A percentile compares a stretch with the other conserved stretches of the same genome.
Evolutionary conservation across 2,113 vertebrate genomes (phyloP).

Genomic region (Spea multiplicata): DNA sequence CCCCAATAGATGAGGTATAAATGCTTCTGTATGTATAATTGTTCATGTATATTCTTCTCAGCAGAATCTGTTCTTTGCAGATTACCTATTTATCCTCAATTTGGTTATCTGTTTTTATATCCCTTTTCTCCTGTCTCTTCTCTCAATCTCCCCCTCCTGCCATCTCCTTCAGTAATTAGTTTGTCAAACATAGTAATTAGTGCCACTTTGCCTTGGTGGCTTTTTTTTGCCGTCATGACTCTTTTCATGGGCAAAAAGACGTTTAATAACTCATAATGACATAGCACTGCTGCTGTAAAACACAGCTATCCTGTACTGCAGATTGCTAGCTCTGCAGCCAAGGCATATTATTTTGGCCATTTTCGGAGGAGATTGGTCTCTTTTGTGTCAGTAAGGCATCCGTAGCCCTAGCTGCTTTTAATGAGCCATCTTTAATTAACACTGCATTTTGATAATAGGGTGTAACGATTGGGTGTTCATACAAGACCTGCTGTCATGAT

Average conservation of each 20-base stretch:
- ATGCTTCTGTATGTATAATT: no score
- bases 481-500: no score
- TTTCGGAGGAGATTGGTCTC: background rate
- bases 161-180: conserved; percentile 43
- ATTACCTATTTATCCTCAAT: background rate
- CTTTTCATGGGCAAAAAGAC: conserved; percentile 46
- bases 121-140: background rate
- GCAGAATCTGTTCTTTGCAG: no score
- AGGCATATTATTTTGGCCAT: background rate
- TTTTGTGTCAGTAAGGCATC: background rate
- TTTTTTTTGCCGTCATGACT: conserved; percentile 38
- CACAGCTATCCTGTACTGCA: background rate
- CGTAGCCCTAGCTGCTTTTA: no score
- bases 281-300: conserved; percentile 12
- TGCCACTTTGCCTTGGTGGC: conserved; percentile 24
- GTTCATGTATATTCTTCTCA: no score
- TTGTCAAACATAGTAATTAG: conserved; percentile 49
- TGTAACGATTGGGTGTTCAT: no score
- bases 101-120: background rate
- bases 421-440: no score
- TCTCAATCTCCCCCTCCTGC: conserved; percentile 15
- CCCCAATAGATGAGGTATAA: no score
- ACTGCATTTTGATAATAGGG: no score
- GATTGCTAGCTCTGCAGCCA: conserved; percentile 19
- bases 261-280: conserved; percentile 43